Percentiles rank a stretch among this genome's conserved stretches.
Evolutionary conservation across 1,140 invertebrate species (phyloP).

Genomic region (Aphis gossypii): DNA sequence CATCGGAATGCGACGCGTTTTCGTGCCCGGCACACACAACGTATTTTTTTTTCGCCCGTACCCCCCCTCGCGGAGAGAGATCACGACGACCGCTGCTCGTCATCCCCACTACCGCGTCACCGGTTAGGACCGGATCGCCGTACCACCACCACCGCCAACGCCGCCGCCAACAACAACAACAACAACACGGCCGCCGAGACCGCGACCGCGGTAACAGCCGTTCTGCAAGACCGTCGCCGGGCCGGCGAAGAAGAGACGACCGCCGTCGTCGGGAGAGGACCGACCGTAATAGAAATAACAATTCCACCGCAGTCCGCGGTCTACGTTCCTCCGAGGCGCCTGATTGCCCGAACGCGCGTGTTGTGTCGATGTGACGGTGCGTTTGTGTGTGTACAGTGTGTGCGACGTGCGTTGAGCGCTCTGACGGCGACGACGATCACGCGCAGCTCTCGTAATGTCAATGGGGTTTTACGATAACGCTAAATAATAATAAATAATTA

Average conservation of each 20-base stretch:
- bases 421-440: conserved; percentile 18
- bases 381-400: background rate
- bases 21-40: conserved; percentile 10
- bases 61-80: background rate
- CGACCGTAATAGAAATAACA: background rate
- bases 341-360: background rate
- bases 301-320: background rate
- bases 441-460: background rate
- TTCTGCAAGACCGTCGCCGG: background rate
- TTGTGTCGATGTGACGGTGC: background rate
- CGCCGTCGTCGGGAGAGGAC: background rate
- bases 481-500: background rate
- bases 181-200: background rate
- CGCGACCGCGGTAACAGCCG: background rate
- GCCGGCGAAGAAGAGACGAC: background rate
- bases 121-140: background rate
- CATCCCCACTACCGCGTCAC: background rate
- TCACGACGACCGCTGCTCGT: background rate
- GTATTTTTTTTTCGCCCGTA: background rate
- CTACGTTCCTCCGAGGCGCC: background rate
- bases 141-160: background rate
- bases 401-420: background rate
- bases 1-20: conserved; percentile 68
- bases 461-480: background rate
- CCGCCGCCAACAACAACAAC: no score